phyloP scores from a whole-genome alignment of 1,140 invertebrate species.

The Drosophila pectinifera region DNA sequence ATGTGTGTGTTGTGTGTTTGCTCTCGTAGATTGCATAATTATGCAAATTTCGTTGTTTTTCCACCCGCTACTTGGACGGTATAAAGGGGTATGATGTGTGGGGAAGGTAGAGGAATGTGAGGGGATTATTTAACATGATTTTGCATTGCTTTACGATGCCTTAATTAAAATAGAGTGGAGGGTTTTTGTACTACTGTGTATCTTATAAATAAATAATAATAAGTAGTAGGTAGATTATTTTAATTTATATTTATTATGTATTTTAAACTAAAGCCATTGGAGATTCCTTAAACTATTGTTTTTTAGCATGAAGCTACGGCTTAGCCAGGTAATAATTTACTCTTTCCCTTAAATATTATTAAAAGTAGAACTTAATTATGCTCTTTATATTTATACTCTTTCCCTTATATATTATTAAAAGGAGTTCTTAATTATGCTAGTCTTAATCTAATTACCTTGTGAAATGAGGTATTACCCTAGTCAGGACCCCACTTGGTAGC shows the following conservation, averaged over 20 bases:
- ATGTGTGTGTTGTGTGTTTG: conserved; percentile 46
- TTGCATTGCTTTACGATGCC: not conserved
- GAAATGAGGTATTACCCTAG: conserved; percentile 7
- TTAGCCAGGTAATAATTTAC: no score
- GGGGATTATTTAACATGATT: conserved; percentile 5
- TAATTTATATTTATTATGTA: no score
- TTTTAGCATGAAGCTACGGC: no score
- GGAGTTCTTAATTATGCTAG: no score
- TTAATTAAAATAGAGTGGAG: not conserved
- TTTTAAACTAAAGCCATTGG: no score
- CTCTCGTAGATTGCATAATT: conserved; percentile 78
- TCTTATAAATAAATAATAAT: no score
- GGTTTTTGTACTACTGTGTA: not conserved
- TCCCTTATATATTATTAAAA: not conserved
- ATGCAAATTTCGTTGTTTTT: conserved; percentile 72
- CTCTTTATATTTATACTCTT: no score
- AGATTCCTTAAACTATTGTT: no score
- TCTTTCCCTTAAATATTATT: no score
- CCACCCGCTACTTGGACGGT: conserved; percentile 19
- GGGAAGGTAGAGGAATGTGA: not conserved
- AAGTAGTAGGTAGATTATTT: no score
- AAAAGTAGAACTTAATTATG: no score
- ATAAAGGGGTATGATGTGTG: conserved; percentile 15
- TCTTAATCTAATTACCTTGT: no score
- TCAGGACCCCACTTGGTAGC: not conserved